Evolutionary conservation across 2,888 invertebrate genomes (phyloP), one percentile per base, ranked within the genome.

Genomic region (Nudaria mundana): DNA sequence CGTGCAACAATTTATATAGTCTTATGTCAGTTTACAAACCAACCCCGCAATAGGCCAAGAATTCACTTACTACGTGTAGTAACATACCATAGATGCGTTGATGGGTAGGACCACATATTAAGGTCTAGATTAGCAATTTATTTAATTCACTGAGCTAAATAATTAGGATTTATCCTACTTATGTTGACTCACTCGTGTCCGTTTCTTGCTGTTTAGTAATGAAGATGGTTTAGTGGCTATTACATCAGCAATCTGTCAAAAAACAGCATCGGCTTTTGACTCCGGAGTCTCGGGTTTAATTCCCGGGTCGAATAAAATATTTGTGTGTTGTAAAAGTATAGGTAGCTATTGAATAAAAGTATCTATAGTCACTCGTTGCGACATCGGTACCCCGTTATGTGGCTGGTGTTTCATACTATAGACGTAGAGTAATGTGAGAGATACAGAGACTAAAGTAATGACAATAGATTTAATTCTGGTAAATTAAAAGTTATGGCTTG

Each of bases 1-100:
- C 29, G 6, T 25, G 37, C 33, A 23, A 40, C 55, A 54, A 57
- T 74, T 63, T 75, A 73, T 75, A 75, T 42, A 44, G 39, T 37
- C 30, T 37, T 28, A 40, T 37, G 24, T 37, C 29, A 30, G 53
- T 67, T 71, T 58, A 35, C 56, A 48, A 44, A 50, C 53, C 61
- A 59, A 57, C 7, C 16, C 56, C 54, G 44, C 36, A 45, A 45
- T 57, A 54, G 70, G 69, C 0, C 18, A 42, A 56, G 63, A 50
- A 67, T 67, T 37, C 36, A 34, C 49, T 37, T 55, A 60, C 62
- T 57, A 55, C 36, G 44, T 46, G 41, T 18, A 43, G 46, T 24
- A n/a, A 15, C 13, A 36, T 28, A 2, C 22, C 16, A 28, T 20
- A 26, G 12, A 40, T 24, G 37, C 40, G 31, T 34, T 30, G 11